Percentiles rank a stretch among this genome's conserved stretches.
Evolutionary conservation across 2,888 invertebrate species (phyloP).

Genomic region (Cotesia congregata): DNA sequence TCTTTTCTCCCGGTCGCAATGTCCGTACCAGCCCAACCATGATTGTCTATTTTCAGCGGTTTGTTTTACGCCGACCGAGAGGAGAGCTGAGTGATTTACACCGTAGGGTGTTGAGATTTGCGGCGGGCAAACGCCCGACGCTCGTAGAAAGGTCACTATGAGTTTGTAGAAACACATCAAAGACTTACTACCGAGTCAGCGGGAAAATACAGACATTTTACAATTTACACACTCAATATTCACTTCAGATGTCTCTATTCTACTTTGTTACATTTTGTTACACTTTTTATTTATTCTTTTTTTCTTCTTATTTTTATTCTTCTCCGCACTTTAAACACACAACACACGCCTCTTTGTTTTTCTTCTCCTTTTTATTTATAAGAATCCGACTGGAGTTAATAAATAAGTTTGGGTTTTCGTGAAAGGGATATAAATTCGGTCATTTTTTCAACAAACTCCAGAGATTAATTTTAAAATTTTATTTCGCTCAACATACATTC

Average conservation of each 20-base stretch:
- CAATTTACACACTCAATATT: conserved; percentile 1
- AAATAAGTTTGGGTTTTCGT: background rate
- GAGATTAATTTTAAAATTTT: background rate
- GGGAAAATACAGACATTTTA: background rate
- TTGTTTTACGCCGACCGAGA: conserved; percentile 28
- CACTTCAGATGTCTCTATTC: background rate
- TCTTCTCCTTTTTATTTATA: background rate
- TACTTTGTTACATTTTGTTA: background rate
- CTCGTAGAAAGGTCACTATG: background rate
- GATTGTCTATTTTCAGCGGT: conserved; percentile 31
- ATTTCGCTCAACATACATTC: background rate
- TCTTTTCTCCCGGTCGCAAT: background rate
- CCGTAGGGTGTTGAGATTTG: conserved; percentile 36
- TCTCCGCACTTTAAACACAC: background rate
- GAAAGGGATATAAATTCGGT: background rate
- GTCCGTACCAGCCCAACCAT: conserved; percentile 8
- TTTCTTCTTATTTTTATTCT: background rate
- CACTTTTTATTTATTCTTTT: background rate
- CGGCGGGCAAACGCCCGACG: conserved; percentile 20
- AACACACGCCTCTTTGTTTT: background rate
- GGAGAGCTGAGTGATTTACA: conserved; percentile 31
- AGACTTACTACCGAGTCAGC: background rate
- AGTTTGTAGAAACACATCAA: conserved; percentile 21
- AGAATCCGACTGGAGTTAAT: background rate
- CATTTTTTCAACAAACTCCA: background rate